Base-by-base conservation (phyloP, 2,797 vertebrate species). In the Sebastolobus alascanus region DNA sequence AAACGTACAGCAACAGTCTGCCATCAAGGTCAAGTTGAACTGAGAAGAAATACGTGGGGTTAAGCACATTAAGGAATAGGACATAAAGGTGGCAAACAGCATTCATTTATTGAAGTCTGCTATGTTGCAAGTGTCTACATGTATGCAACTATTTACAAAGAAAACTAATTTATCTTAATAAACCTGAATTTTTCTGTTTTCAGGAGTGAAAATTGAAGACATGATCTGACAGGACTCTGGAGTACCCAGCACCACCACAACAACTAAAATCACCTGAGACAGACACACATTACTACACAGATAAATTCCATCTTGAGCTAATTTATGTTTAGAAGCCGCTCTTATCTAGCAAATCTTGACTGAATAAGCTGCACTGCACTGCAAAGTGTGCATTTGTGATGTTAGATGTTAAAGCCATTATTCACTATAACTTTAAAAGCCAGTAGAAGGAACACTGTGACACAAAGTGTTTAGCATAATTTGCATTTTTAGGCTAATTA, bases 161-260 rank as follows among this genome's bases (percentile, higher is more conserved):
- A 46, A 46, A 46, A 46, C 43, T 8, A 46, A 46, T 46, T 46
- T 46, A 18, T 46, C 16, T 18, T 46, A 46, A 46, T 18, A 46
- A 46, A 46, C 16, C 43, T 46, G 43, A 46, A 8, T 52, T 25
- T 66, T 55, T 77, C 33, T 84, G 6, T 79, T 79, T 52, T 22
- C 73, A 88, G 87, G 75, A 20, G 11, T 29, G 40, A 54, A 31
- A 37, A 31, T 5, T 66, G 60, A 69, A 61, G 50, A 73, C 8
- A 31, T 14, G 33, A 75, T 63, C 60, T 72, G 43, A 38, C 29
- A 54, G 22, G 50, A 68, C 20, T n/a, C 35, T 56, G 31, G 35
- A 60, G 29, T 38, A 14, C 13, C 4, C 54, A 20, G 6, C 35
- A 37, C 37, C 12, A 54, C 18, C 11, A 56, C 68, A 35, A 7